Conservation (phyloP, 1,140 invertebrate species). For the Pogonomyrmex californicus region DNA sequence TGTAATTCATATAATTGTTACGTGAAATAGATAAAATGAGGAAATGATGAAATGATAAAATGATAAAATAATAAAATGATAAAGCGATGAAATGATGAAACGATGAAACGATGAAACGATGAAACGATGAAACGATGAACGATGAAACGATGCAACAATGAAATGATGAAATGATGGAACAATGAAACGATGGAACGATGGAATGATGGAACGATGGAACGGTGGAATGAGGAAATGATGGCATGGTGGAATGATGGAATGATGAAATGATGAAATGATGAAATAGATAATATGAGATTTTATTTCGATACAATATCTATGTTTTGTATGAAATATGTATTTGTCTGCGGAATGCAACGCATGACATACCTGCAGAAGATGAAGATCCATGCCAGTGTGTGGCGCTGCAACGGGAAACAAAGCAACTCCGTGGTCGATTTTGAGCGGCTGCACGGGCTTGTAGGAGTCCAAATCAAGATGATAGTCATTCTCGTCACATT, state of each 20-base stretch:
- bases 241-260: too few relatives aligned
- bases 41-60: too few relatives aligned
- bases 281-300: not conserved
- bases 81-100: too few relatives aligned
- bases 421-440: slow-evolving; percentile 95
- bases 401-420: slow-evolving; percentile 91
- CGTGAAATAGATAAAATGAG: not conserved
- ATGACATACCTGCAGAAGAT: slow-evolving; percentile 90
- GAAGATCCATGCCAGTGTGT: slow-evolving; percentile 91
- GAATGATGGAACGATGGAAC: too few relatives aligned
- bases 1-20: not conserved
- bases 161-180: too few relatives aligned
- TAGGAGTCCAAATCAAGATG: slow-evolving; percentile 93
- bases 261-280: too few relatives aligned
- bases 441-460: slow-evolving; percentile 94
- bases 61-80: too few relatives aligned
- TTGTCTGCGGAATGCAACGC: slow-evolving; percentile 8
- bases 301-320: slow-evolving; percentile 7
- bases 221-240: too few relatives aligned
- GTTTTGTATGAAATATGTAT: not conserved
- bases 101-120: too few relatives aligned
- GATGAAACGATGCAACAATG: too few relatives aligned
- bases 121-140: too few relatives aligned
- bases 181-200: too few relatives aligned
- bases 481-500: slow-evolving; percentile 89